These are phyloP conservation scores for Pristionchus fissidentatus DNA, from an alignment of 2,888 invertebrate genomes.

Conservation along the genomic window DNA sequence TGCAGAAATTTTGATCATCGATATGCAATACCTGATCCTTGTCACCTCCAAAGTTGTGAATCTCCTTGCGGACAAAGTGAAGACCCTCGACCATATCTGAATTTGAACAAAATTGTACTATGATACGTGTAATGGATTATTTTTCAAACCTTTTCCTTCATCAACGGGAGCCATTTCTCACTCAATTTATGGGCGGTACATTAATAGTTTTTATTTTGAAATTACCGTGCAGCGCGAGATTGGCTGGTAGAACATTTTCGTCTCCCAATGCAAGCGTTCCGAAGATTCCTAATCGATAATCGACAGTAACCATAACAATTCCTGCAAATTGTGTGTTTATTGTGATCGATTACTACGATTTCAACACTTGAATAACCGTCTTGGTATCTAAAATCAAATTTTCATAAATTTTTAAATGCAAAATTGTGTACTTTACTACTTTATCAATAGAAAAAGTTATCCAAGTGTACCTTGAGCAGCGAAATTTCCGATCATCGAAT, in stretches of 20 bases:
- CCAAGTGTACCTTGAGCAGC: not conserved
- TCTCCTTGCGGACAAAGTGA: constrained; percentile 1
- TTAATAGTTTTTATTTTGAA: not conserved
- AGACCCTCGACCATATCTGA: constrained; percentile 9
- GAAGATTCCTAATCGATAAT: constrained; percentile 34
- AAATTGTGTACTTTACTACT: too few species aligned
- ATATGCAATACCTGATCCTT: constrained; percentile 13
- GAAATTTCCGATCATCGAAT: constrained; percentile 2
- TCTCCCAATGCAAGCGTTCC: constrained; percentile 37
- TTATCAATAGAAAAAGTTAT: too few species aligned
- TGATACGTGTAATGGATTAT: too few species aligned
- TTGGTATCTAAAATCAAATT: too few species aligned
- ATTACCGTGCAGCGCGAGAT: constrained; percentile 30
- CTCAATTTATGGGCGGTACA: too few species aligned
- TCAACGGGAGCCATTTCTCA: not conserved
- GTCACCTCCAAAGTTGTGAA: constrained; percentile 45
- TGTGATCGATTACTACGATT: too few species aligned
- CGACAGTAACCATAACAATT: not conserved
- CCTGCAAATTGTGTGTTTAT: not conserved
- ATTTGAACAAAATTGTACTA: too few species aligned
- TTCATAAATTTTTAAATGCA: too few species aligned
- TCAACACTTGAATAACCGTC: not conserved
- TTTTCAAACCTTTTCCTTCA: too few species aligned
- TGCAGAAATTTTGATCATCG: not conserved
- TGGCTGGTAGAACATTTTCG: constrained; percentile 43